Percentiles rank a stretch among this genome's conserved stretches.
Conservation (phyloP, 2,113 vertebrate species). For the Atlantisia rogersi region DNA sequence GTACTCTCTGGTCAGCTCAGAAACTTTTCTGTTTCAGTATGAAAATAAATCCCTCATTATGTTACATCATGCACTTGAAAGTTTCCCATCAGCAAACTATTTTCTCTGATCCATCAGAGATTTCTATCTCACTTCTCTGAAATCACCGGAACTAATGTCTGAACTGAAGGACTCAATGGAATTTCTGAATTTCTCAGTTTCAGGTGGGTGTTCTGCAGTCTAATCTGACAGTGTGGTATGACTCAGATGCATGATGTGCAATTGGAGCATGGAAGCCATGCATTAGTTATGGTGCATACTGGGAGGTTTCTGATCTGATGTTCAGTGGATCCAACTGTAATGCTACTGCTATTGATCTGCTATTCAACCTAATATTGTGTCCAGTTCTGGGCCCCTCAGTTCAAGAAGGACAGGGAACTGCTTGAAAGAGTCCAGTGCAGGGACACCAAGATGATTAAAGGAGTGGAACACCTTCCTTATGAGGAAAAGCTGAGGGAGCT, state of each 20-base stretch:
- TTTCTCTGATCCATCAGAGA: background rate
- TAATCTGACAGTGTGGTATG: background rate
- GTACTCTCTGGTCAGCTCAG: background rate
- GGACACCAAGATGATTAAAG: too few species aligned
- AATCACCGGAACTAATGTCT: background rate
- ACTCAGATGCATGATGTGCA: too few species aligned
- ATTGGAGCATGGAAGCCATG: background rate
- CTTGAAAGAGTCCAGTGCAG: too few species aligned
- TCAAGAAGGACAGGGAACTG: too few species aligned
- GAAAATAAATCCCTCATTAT: background rate
- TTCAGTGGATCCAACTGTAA: background rate
- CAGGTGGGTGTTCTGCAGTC: background rate
- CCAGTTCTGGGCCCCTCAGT: too few species aligned
- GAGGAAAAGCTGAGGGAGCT: too few species aligned
- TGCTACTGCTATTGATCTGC: background rate
- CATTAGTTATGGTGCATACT: background rate
- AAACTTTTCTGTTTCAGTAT: background rate
- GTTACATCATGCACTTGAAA: background rate
- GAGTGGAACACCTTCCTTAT: too few species aligned
- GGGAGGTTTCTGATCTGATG: background rate
- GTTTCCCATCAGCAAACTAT: background rate
- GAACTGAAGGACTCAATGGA: background rate
- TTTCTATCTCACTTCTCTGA: background rate
- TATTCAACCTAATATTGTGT: background rate
- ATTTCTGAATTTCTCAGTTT: background rate